Evolutionary conservation across 2,888 invertebrate genomes (phyloP), one percentile per base, ranked within the genome.

Genomic region (Pachycephus smyrnensis): DNA sequence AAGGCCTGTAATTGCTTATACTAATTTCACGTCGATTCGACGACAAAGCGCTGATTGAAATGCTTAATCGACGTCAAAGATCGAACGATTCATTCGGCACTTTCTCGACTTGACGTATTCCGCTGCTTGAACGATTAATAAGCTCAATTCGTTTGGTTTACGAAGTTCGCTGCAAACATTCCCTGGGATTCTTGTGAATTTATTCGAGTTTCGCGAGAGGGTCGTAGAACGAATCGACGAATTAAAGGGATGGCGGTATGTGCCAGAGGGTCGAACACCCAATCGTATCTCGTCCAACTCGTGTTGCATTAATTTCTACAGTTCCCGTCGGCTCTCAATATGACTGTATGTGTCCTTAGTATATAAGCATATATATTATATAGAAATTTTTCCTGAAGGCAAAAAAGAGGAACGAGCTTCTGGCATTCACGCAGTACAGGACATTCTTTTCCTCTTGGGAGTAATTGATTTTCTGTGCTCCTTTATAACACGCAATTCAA

Each of bases 381-480:
- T 55, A 23, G 6, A 40, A 23, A 40, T 55, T 55, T 55, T 55
- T 55, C 1, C 23, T 9, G 2, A 23, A 55, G 55, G 23, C 23
- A 9, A 35, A 35, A 23, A 55, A 23, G 23, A 55, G 23, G 55
- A 23, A 9, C 23, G 23, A 55, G 23, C 55, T 55, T 55, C 55
- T 55, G 55, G 55, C 55, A 23, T 55, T 23, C 23, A 9, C 55
- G 23, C 55, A 23, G 55, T 55, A 55, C 36, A 35, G 33, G 74
- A 40, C 74, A 74, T 36, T 74, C 36, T 40, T 40, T 33, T 77
- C 81, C 69, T 68, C 71, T 74, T 77, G 75, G 73, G 75, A 75
- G 80, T 86, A 86, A 86, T 85, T 83, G 85, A 86, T 85, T 86
- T 85, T 81, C 80, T 83, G 68, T 80, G 86, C 83, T 80, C 76